phyloP scores from a whole-genome alignment of 2,888 invertebrate genomes.

The Dendrolimus houi region DNA sequence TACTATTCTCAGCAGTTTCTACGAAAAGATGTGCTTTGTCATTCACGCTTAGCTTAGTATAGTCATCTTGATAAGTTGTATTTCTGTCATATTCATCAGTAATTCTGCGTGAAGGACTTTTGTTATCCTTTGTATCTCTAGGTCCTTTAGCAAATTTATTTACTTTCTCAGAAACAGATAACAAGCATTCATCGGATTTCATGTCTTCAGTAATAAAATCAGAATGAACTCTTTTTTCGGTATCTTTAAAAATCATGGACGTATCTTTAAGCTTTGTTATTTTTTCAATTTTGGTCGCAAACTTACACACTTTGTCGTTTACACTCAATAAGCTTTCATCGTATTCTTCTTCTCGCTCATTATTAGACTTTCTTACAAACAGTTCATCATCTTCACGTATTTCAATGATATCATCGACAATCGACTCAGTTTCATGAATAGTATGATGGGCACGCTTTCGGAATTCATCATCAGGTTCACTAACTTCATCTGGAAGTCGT shows the following conservation, averaged over 20 bases:
- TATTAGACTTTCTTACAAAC: constrained; percentile 47
- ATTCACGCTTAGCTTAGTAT: constrained; percentile 76
- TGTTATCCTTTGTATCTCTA: constrained; percentile 45
- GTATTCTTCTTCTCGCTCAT: constrained; percentile 46
- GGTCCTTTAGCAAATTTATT: constrained; percentile 78
- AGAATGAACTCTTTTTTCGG: constrained; percentile 58
- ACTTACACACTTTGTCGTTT: constrained; percentile 74
- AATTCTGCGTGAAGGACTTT: constrained; percentile 54
- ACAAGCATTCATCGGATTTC: constrained; percentile 77
- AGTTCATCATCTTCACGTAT: constrained; percentile 72
- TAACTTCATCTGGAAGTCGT: constrained; percentile 84
- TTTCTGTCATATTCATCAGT: constrained; percentile 69
- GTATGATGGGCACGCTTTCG: constrained; percentile 49
- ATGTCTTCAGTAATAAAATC: constrained; percentile 68
- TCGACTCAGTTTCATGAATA: constrained; percentile 78
- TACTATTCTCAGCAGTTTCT: constrained; percentile 77
- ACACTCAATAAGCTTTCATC: constrained; percentile 74
- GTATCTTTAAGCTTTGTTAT: constrained; percentile 39
- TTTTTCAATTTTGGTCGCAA: constrained; percentile 55
- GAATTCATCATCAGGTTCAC: constrained; percentile 83
- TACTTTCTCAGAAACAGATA: constrained; percentile 83
- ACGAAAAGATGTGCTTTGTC: constrained; percentile 80
- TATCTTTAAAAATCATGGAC: constrained; percentile 39
- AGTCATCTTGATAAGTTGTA: constrained; percentile 68
- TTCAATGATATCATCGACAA: constrained; percentile 74